phyloP scores from a whole-genome alignment of 2,113 vertebrate genomes.

The Nestor notabilis region DNA sequence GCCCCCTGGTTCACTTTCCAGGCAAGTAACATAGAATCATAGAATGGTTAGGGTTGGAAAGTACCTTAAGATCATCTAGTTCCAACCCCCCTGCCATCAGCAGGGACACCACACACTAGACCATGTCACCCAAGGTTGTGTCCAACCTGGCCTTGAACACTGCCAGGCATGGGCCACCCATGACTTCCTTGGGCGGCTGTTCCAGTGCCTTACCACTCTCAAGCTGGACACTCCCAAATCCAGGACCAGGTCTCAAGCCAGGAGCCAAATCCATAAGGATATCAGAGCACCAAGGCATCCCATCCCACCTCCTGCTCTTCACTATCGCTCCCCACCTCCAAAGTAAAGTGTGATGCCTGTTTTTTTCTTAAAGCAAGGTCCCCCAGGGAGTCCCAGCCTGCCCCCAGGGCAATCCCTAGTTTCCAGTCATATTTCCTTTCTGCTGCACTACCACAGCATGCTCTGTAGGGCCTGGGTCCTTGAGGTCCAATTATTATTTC shows the following conservation, averaged over 20 bases:
- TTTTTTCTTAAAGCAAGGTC: not conserved
- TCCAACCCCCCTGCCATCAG: not conserved
- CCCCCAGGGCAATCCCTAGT: not conserved
- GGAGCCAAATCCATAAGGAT: not conserved
- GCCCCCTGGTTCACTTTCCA: not conserved
- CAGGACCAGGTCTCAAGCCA: not conserved
- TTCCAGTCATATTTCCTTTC: not conserved
- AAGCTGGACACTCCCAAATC: not conserved
- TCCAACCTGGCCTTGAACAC: not conserved
- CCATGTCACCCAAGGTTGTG: not conserved
- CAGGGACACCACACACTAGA: not conserved
- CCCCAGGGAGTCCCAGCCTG: not conserved
- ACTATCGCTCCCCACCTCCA: not conserved
- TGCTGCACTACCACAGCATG: not conserved
- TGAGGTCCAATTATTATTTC: not conserved
- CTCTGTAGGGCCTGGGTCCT: not conserved
- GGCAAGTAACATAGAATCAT: not conserved
- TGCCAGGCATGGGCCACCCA: not conserved
- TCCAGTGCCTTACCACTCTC: not conserved
- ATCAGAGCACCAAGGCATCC: fast-evolving
- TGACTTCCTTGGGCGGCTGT: not conserved
- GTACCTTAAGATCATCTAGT: not conserved
- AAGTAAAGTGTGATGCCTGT: not conserved
- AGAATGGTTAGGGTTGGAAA: not conserved
- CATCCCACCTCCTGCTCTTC: not conserved